Percentiles rank a stretch among this genome's conserved stretches.
These are phyloP conservation scores for Periplaneta americana DNA, from an alignment of 1,140 invertebrate genomes.

Conservation along the genomic window DNA sequence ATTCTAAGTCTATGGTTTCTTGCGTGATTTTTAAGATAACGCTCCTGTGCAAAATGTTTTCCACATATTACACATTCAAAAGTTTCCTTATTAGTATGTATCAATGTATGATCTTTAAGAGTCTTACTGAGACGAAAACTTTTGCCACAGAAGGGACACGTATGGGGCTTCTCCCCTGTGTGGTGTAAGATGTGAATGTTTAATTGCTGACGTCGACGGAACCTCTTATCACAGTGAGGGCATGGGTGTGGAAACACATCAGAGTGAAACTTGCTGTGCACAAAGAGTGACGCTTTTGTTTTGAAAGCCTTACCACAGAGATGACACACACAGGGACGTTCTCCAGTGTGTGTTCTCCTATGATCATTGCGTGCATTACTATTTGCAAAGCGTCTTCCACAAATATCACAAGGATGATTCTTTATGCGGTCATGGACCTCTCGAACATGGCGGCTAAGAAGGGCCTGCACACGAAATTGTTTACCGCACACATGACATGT, in stretches of 20 bases:
- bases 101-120: slow-evolving; percentile 42
- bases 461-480: slow-evolving; percentile 58
- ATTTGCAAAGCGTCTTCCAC: slow-evolving; percentile 45
- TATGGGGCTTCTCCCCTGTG: slow-evolving; percentile 58
- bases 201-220: slow-evolving; percentile 50
- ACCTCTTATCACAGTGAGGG: slow-evolving; percentile 52
- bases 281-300: slow-evolving; percentile 47
- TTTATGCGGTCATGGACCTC: slow-evolving; percentile 57
- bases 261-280: slow-evolving; percentile 44
- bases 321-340: slow-evolving; percentile 53
- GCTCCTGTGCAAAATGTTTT: slow-evolving; percentile 46
- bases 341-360: slow-evolving; percentile 53
- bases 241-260: slow-evolving; percentile 52
- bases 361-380: slow-evolving; percentile 46
- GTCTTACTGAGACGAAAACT: slow-evolving; percentile 44
- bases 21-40: slow-evolving; percentile 40
- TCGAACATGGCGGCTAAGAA: slow-evolving; percentile 51
- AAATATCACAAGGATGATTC: slow-evolving; percentile 49
- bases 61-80: slow-evolving; percentile 46
- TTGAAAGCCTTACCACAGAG: slow-evolving; percentile 51
- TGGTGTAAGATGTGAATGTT: slow-evolving; percentile 54
- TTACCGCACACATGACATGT: slow-evolving; percentile 69
- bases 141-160: slow-evolving; percentile 53
- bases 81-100: slow-evolving; percentile 47
- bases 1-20: not conserved